These are phyloP conservation scores for Dichetophora obliterata DNA, from an alignment of 2,888 invertebrate genomes.

Conservation along the genomic window DNA sequence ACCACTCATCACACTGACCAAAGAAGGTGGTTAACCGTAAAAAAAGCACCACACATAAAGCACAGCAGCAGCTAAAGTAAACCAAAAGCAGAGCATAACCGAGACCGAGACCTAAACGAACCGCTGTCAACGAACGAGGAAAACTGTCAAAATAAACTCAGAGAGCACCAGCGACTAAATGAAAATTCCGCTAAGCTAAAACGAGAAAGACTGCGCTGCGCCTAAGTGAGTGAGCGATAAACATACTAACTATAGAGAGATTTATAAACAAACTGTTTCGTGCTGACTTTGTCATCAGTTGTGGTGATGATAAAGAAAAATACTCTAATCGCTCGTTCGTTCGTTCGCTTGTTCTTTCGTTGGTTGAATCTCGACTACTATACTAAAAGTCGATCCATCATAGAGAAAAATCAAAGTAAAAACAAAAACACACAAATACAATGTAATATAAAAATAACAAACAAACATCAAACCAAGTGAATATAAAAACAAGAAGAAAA, in stretches of 20 bases:
- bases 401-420: background rate
- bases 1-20: no score
- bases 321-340: background rate
- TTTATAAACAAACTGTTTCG: constrained; percentile 9
- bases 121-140: background rate
- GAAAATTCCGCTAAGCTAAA: background rate
- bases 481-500: background rate
- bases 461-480: background rate
- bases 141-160: background rate
- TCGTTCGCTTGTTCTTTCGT: background rate
- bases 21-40: no score
- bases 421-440: background rate
- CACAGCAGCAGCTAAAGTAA: no score
- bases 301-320: background rate
- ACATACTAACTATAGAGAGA: background rate
- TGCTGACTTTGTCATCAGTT: background rate
- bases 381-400: background rate
- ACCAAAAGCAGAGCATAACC: background rate
- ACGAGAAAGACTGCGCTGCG: background rate
- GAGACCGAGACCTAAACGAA: background rate
- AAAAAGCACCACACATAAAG: no score
- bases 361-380: background rate
- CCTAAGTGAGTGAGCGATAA: background rate
- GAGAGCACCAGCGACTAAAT: constrained; percentile 1
- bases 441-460: background rate